Conservation (phyloP, 2,113 vertebrate genomes). For the Solea senegalensis region DNA sequence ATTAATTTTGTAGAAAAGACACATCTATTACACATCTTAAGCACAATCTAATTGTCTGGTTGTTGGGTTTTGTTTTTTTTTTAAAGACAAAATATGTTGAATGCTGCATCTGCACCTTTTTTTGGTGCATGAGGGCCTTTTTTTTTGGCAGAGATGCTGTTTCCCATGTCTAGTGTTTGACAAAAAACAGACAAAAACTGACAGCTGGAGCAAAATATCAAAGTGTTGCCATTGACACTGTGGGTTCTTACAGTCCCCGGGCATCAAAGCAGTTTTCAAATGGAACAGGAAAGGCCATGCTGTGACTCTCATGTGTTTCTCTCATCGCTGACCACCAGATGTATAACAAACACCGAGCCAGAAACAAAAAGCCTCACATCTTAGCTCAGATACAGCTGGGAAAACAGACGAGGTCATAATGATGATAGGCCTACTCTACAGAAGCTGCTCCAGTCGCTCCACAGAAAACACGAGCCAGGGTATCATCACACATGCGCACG, state of each 20-base stretch:
- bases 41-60: conserved; percentile 24
- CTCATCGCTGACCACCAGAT: conserved; percentile 72
- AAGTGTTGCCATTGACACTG: conserved; percentile 66
- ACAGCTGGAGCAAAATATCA: conserved; percentile 67
- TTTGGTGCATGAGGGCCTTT: conserved; percentile 8
- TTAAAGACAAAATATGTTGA: conserved; percentile 8
- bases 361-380: conserved; percentile 50
- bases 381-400: conserved; percentile 72
- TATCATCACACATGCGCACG: conserved; percentile 16
- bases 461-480: conserved; percentile 61
- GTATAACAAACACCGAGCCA: conserved; percentile 55
- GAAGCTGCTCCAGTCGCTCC: conserved; percentile 53
- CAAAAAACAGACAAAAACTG: conserved; percentile 58
- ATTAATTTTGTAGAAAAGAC: conserved; percentile 52
- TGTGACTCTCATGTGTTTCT: conserved; percentile 70
- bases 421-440: conserved; percentile 53
- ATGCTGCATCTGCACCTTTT: conserved; percentile 37
- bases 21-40: conserved; percentile 26
- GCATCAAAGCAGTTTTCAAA: conserved; percentile 78
- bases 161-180: conserved; percentile 26
- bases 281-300: conserved; percentile 75
- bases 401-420: conserved; percentile 73
- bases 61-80: background rate
- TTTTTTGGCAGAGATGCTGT: background rate
- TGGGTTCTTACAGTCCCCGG: conserved; percentile 64